phyloP scores from a whole-genome alignment of 2,797 vertebrate genomes.

The Alexandromys oeconomus region DNA sequence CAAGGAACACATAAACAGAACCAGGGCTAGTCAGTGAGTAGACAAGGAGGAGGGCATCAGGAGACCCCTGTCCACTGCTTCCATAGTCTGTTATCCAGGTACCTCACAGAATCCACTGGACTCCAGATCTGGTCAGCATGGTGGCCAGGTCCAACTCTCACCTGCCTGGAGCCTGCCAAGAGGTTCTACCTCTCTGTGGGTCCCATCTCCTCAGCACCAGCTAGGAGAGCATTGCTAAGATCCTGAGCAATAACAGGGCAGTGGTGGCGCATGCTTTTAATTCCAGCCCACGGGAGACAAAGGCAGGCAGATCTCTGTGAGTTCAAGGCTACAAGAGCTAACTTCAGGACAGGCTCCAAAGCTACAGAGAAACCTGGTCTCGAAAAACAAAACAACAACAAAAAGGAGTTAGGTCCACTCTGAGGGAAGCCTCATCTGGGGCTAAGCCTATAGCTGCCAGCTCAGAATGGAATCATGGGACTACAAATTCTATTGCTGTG shows the following conservation, averaged over 20 bases:
- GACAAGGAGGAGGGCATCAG: background rate
- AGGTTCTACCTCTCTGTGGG: background rate
- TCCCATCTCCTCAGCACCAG: background rate
- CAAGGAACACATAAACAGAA: slow-evolving; percentile 81
- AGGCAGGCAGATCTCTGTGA: background rate
- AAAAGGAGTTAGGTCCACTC: background rate
- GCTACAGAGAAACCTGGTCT: background rate
- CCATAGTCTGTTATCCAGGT: accelerated
- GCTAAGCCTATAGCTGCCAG: background rate
- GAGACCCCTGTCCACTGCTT: slow-evolving; percentile 24
- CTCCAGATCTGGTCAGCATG: background rate
- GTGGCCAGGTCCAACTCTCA: background rate
- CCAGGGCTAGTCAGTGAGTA: background rate
- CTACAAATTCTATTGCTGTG: background rate
- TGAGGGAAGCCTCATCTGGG: too few relatives aligned
- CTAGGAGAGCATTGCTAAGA: background rate
- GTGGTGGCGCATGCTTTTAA: background rate
- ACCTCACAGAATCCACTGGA: background rate
- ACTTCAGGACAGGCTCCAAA: background rate
- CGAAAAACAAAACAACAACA: background rate
- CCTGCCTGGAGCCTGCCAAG: background rate
- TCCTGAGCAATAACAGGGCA: background rate
- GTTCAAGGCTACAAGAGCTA: background rate
- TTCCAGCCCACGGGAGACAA: background rate
- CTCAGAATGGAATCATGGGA: background rate